Percentiles rank a stretch among this genome's conserved stretches.
phyloP scores from a whole-genome alignment of 2,113 vertebrate species.

The Trochalopteron elliotii region DNA sequence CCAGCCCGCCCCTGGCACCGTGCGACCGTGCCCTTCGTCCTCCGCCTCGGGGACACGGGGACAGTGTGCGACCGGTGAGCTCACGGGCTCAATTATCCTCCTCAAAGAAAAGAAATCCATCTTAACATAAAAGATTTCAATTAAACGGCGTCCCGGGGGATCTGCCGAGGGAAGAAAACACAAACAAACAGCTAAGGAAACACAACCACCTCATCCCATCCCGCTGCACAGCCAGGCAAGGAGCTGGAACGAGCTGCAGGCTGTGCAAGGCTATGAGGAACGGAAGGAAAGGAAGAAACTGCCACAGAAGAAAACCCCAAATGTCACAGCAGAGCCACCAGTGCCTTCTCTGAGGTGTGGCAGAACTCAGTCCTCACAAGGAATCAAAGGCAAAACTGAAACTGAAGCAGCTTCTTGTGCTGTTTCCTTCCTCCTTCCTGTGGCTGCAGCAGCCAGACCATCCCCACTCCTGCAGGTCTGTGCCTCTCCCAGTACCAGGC shows the following conservation, averaged over 20 bases:
- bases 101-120: neutral
- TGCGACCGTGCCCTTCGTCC: neutral
- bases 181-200: neutral
- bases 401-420: neutral
- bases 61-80: neutral
- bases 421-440: neutral
- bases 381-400: neutral
- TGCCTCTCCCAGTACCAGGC: neutral
- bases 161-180: neutral
- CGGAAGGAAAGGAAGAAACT: neutral
- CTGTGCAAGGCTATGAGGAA: fast-evolving
- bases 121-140: neutral
- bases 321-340: neutral
- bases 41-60: neutral
- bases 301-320: neutral
- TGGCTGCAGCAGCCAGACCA: neutral
- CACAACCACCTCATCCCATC: neutral
- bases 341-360: neutral
- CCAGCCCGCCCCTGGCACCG: fast-evolving
- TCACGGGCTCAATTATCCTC: neutral
- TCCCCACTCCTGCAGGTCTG: neutral
- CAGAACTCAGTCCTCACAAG: neutral
- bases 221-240: fast-evolving
- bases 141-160: neutral
- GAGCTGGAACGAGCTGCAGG: neutral